Evolutionary conservation across 2,888 invertebrate genomes (phyloP).

Genomic region (Cactoblastis cactorum): DNA sequence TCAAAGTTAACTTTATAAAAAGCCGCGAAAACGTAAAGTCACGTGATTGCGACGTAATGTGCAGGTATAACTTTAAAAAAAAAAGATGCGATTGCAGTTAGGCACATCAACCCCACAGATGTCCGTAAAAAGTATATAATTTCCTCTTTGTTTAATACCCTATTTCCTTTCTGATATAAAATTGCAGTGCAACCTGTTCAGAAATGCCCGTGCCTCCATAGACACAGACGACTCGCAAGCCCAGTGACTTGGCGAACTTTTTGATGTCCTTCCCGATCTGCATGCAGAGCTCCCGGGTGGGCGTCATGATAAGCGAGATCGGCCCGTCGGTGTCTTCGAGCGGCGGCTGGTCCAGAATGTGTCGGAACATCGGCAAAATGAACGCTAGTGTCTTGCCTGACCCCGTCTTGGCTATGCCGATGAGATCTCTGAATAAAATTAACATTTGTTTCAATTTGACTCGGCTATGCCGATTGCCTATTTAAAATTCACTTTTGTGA

Average conservation of each 20-base stretch:
- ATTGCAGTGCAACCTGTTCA: conserved; percentile 89
- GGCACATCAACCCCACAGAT: no score
- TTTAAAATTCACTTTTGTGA: no score
- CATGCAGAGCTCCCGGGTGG: conserved; percentile 98
- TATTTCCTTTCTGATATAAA: no score
- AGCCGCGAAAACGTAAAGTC: no score
- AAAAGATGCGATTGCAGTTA: no score
- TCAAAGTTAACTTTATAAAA: no score
- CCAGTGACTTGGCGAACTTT: conserved; percentile 94
- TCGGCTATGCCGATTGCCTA: no score
- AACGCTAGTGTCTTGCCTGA: conserved; percentile 99
- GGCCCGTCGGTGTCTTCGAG: conserved; percentile 99
- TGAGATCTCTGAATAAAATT: conserved; percentile 83
- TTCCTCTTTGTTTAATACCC: no score
- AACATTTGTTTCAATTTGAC: no score
- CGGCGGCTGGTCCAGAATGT: conserved; percentile 95
- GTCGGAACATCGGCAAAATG: conserved; percentile 97
- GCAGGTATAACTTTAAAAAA: no score
- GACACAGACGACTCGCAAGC: conserved; percentile 94
- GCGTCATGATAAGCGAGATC: conserved; percentile 97
- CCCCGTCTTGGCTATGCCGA: conserved; percentile 99
- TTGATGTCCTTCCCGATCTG: conserved; percentile 98
- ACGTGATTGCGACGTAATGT: no score
- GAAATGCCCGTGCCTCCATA: conserved; percentile 99
- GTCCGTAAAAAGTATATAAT: no score